Conservation (phyloP, 1,140 invertebrate species). For the Meloidogyne hapla region DNA sequence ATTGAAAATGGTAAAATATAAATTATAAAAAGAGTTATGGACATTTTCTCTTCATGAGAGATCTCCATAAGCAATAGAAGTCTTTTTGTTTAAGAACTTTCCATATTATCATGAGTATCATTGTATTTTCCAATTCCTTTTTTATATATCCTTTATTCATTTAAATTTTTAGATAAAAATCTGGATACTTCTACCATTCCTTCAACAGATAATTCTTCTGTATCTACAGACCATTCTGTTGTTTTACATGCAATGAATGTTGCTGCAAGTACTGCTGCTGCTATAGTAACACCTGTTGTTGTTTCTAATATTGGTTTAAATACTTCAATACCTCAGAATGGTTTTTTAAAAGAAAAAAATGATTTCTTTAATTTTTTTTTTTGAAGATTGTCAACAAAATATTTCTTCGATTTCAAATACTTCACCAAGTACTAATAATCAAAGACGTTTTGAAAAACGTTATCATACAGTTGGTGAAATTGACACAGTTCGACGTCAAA, state of each 20-base stretch:
- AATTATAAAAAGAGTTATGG: too few species aligned
- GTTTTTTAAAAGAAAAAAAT: neutral
- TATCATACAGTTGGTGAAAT: slow-evolving; percentile 62
- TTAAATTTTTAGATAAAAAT: neutral
- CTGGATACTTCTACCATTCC: neutral
- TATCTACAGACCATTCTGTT: slow-evolving; percentile 1
- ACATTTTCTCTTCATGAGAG: too few species aligned
- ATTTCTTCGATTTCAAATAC: neutral
- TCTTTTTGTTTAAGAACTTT: too few species aligned
- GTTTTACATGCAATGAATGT: slow-evolving; percentile 8
- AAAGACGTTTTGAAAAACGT: slow-evolving; percentile 55
- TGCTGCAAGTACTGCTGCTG: slow-evolving; percentile 15
- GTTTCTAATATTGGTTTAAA: slow-evolving; percentile 2
- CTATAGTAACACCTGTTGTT: neutral
- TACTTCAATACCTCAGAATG: neutral
- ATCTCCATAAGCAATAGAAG: too few species aligned
- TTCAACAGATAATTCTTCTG: neutral
- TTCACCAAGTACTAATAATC: slow-evolving; percentile 18
- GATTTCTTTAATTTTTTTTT: neutral
- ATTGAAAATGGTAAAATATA: neutral
- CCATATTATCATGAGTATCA: too few species aligned
- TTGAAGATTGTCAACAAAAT: slow-evolving; percentile 1
- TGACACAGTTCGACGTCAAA: slow-evolving; percentile 31
- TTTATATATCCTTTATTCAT: neutral
- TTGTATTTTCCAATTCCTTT: neutral